These are phyloP conservation scores for Mormyrus hasselquistii DNA, from an alignment of 2,797 vertebrate genomes.

Conservation along the genomic window DNA sequence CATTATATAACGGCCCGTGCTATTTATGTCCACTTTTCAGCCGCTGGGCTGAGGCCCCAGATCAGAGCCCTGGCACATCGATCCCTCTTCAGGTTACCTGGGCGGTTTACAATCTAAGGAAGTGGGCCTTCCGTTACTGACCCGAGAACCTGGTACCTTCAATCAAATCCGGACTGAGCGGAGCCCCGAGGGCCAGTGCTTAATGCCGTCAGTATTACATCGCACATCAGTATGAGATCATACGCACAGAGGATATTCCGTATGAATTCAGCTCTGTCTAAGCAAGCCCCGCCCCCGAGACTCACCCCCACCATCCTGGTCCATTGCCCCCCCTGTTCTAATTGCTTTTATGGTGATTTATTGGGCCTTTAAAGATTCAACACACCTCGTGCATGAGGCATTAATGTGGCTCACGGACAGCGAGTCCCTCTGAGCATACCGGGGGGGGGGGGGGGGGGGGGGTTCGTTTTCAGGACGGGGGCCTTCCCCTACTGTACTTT, in stretches of 20 bases:
- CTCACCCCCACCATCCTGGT: not conserved
- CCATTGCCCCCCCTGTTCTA: not conserved
- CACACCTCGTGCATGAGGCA: not conserved
- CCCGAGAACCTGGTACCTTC: not conserved
- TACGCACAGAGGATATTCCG: not conserved
- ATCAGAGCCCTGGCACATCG: not conserved
- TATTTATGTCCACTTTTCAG: not conserved
- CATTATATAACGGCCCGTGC: not conserved
- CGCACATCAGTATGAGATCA: not conserved
- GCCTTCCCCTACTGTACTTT: not conserved
- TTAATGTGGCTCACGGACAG: not conserved
- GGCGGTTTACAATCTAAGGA: not conserved
- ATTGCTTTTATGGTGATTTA: not conserved
- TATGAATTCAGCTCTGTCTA: not conserved
- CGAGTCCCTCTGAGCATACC: not conserved
- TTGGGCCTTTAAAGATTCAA: not conserved
- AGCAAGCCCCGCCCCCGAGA: not conserved
- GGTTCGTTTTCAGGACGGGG: not conserved
- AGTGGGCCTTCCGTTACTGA: not conserved
- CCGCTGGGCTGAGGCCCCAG: not conserved
- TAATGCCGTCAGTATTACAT: not conserved
- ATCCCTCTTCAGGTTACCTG: constrained; percentile 8
- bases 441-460: not conserved
- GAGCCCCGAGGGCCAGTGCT: not conserved
- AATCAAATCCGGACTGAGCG: not conserved